phyloP scores from a whole-genome alignment of 1,140 invertebrate species.

The Zaprionus nigranus region DNA sequence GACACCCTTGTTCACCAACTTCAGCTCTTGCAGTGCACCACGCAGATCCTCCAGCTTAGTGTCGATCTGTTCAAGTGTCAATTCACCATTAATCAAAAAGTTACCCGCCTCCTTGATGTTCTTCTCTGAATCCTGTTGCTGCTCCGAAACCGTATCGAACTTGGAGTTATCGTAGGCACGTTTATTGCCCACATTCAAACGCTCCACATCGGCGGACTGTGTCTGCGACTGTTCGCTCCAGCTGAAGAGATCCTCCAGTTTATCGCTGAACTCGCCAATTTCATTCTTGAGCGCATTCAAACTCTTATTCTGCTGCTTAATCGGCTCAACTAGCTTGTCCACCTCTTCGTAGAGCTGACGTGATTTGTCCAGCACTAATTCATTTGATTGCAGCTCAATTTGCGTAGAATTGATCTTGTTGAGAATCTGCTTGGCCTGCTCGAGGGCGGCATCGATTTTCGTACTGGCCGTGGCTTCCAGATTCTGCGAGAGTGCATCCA shows the following conservation, averaged over 20 bases:
- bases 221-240: conserved; percentile 88
- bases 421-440: conserved; percentile 90
- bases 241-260: conserved; percentile 90
- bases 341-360: conserved; percentile 89
- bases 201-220: conserved; percentile 87
- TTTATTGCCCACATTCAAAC: conserved; percentile 87
- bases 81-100: conserved; percentile 71
- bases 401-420: conserved; percentile 84
- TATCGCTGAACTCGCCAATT: conserved; percentile 87
- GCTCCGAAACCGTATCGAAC: conserved; percentile 85
- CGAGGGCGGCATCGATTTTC: conserved; percentile 91
- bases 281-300: conserved; percentile 86
- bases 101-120: conserved; percentile 84
- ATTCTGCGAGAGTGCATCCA: conserved; percentile 88
- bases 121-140: conserved; percentile 83
- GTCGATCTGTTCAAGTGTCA: conserved; percentile 67
- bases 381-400: conserved; percentile 85
- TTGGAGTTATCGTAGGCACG: conserved; percentile 84
- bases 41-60: conserved; percentile 57
- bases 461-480: conserved; percentile 89
- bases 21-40: conserved; percentile 57
- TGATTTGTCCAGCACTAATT: conserved; percentile 87
- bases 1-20: conserved; percentile 59
- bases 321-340: conserved; percentile 87
- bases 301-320: conserved; percentile 86